A percentile compares a stretch with the other conserved stretches of the same genome.
phyloP scores from a whole-genome alignment of 2,797 vertebrate species.

The Atherinosoma microstoma region DNA sequence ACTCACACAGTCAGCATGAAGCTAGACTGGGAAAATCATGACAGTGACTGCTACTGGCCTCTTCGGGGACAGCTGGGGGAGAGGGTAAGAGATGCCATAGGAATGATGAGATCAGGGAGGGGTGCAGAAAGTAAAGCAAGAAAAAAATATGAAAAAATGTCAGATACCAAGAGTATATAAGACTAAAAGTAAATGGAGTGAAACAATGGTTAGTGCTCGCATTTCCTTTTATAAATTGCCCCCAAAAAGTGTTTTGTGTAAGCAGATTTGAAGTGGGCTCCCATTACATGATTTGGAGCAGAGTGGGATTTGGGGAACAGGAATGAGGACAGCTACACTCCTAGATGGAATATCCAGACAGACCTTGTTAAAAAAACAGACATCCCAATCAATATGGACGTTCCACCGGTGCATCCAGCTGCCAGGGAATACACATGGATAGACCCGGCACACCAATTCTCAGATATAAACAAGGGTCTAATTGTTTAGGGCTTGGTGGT shows the following conservation, averaged over 20 bases:
- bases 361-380: constrained; percentile 81
- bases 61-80: constrained; percentile 61
- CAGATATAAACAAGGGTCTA: constrained; percentile 80
- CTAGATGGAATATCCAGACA: constrained; percentile 69
- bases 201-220: constrained; percentile 45
- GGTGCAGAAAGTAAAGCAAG: constrained; percentile 40
- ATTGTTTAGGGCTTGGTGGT: constrained; percentile 79
- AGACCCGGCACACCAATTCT: constrained; percentile 75
- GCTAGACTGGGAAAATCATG: constrained; percentile 68
- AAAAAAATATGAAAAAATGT: constrained; percentile 37
- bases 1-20: constrained; percentile 70
- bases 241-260: constrained; percentile 68
- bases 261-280: constrained; percentile 71
- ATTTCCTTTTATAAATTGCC: constrained; percentile 55
- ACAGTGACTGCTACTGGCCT: constrained; percentile 63
- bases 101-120: constrained; percentile 57
- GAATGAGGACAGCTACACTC: constrained; percentile 58
- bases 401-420: constrained; percentile 74
- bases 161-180: constrained; percentile 41
- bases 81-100: constrained; percentile 58
- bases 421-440: constrained; percentile 70
- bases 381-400: constrained; percentile 76
- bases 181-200: constrained; percentile 52
- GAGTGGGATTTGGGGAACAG: constrained; percentile 11
- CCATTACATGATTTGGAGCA: constrained; percentile 52